Evolutionary conservation across 1,140 invertebrate species (phyloP).

Genomic region (Amphibalanus amphitrite): DNA sequence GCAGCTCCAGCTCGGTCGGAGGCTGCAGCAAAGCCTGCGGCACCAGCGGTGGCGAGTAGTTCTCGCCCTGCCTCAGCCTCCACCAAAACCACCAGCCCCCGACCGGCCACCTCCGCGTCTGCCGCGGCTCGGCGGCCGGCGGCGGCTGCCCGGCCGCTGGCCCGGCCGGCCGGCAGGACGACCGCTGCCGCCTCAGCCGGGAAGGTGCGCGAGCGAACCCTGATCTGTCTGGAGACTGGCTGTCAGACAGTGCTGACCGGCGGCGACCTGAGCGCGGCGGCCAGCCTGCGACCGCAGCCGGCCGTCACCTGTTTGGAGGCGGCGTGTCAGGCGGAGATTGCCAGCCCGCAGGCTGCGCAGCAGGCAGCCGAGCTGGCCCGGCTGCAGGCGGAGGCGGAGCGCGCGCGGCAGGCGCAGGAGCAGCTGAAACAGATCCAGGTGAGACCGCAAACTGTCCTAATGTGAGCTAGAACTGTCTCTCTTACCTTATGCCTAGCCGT

Average conservation of each 20-base stretch:
- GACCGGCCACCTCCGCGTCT: too few relatives aligned
- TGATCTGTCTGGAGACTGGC: conserved; percentile 57
- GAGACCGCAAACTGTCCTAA: not conserved
- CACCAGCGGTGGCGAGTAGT: too few relatives aligned
- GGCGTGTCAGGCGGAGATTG: conserved; percentile 9
- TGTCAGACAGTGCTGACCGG: conserved; percentile 53
- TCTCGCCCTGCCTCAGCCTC: too few relatives aligned
- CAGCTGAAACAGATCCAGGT: conserved; percentile 19
- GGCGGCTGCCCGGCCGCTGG: too few relatives aligned
- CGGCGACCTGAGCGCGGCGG: conserved; percentile 40
- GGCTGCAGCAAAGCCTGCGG: not conserved
- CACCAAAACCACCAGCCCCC: not conserved
- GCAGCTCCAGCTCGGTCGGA: too few relatives aligned
- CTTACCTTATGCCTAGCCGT: too few relatives aligned
- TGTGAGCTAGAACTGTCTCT: too few relatives aligned
- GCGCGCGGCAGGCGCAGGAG: conserved; percentile 18
- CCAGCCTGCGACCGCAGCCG: conserved; percentile 28
- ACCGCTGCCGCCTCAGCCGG: conserved; percentile 34
- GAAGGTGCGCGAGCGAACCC: conserved; percentile 33
- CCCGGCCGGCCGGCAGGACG: too few relatives aligned
- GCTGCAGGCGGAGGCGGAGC: conserved; percentile 14
- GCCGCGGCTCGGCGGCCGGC: too few relatives aligned
- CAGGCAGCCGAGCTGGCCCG: conserved; percentile 17
- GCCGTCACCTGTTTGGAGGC: conserved; percentile 27
- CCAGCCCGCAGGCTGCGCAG: conserved; percentile 10